Base-by-base conservation (phyloP, 2,797 vertebrate species). In the Xenops minutus region DNA sequence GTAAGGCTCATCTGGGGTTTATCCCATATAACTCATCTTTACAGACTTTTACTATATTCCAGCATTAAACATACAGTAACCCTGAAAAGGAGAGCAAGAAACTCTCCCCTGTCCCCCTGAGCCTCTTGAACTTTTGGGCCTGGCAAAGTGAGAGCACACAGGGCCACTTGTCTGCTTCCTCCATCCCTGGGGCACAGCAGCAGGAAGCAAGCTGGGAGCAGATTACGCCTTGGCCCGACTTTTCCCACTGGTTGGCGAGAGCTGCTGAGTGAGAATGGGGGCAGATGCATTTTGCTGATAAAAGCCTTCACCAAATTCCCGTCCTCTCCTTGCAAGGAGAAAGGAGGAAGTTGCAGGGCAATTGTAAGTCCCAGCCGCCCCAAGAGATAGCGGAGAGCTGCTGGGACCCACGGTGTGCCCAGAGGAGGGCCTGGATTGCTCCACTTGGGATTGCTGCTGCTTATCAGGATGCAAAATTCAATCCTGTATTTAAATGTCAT, bases 131-230 rank as follows among this genome's bases (percentile, higher is more conserved):
- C 85, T 84, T 78, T 67, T 8, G 80, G 92, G 93, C 36, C 73
- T 95, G 93, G 94, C 91, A 91, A 85, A 77, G 44, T 62, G 66
- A 69, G 85, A 93, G 49, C 74, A 80, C 5, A 2, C 92, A 90
- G 95, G 94, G 80, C 89, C 85, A 92, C 85, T 96, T 87, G 94
- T 96, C 95, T 94, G 93, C 89, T 95, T 97, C 95, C 95, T 96
- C 93, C 94, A 92, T 97, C 89, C 91, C 96, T 90, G 88, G 94
- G 92, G 92, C 92, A 89, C 41, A 8, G 93, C 48, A 0, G 93
- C 96, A 96, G 94, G 94, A 96, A 97, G 93, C 93, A 85, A 91
- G 96, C 81, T 95, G 94, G 96, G 85, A 96, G 94, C 92, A 96
- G 96, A 96, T 97, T 96, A 96, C 21, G 19, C 71, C 3, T 58